A percentile compares a stretch with the other conserved stretches of the same genome.
These are phyloP conservation scores for Sebastes matsubarae DNA, from an alignment of 2,797 vertebrate species.

Conservation along the genomic window DNA sequence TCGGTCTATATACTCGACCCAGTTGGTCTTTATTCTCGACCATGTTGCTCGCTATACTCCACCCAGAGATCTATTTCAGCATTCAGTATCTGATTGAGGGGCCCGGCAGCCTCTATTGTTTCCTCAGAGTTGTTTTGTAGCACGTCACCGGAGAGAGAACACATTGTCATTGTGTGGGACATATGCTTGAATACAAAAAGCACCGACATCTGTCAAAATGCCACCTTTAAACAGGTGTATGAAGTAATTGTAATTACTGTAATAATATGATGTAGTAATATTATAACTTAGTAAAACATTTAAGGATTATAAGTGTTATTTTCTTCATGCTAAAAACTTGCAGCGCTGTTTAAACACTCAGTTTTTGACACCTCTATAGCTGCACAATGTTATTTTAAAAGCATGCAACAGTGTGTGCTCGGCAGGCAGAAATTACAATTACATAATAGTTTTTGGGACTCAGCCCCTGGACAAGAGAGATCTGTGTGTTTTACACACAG, in stretches of 20 bases:
- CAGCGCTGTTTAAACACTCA: background rate
- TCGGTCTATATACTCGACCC: rapidly evolving
- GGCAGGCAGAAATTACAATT: background rate
- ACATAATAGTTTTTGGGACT: background rate
- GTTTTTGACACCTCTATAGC: background rate
- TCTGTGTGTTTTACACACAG: background rate
- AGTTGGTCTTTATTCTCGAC: rapidly evolving
- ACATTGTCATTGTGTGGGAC: too few species aligned
- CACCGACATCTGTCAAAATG: too few species aligned
- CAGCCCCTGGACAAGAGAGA: background rate
- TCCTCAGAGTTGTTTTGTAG: too few species aligned
- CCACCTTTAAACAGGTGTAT: too few species aligned
- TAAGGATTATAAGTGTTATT: background rate
- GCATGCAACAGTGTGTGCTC: background rate
- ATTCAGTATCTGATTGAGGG: too few species aligned
- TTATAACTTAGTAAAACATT: background rate
- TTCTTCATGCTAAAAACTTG: background rate
- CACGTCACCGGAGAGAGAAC: too few species aligned
- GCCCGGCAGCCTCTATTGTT: too few species aligned
- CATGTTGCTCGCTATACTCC: too few species aligned
- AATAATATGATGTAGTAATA: too few species aligned
- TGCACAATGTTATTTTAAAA: background rate
- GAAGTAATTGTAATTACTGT: background rate
- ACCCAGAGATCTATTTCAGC: too few species aligned
- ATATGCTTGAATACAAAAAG: too few species aligned